Evolutionary conservation across 2,797 vertebrate species (phyloP).

Genomic region (Leuciscus waleckii): DNA sequence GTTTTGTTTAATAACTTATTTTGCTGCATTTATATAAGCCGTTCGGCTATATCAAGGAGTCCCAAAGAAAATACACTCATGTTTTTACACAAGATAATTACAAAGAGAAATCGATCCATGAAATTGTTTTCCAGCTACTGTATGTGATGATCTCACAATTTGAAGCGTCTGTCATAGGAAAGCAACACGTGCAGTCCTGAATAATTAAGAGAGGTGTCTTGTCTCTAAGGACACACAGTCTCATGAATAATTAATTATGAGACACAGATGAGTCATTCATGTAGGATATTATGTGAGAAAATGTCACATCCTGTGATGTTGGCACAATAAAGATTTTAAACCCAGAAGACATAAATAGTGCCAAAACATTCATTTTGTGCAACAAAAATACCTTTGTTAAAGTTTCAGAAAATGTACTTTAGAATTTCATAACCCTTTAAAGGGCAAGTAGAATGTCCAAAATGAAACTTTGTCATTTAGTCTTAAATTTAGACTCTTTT

Average conservation of each 20-base stretch:
- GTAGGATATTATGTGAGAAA: background rate
- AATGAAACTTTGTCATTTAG: background rate
- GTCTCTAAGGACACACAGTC: background rate
- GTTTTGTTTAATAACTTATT: background rate
- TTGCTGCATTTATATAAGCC: background rate
- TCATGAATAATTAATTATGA: background rate
- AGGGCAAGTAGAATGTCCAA: background rate
- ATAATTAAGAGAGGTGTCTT: background rate
- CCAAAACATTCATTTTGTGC: background rate
- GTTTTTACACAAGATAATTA: background rate
- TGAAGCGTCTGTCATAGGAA: background rate
- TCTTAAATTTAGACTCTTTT: no score
- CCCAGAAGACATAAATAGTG: background rate
- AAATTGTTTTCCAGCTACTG: background rate
- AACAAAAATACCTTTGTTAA: background rate
- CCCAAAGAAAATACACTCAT: background rate
- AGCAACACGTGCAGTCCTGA: background rate
- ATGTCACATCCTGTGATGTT: background rate
- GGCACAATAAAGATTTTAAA: background rate
- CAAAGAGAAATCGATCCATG: background rate
- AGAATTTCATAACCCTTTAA: background rate
- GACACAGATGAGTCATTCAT: background rate
- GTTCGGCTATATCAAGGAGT: background rate
- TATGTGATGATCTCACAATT: background rate
- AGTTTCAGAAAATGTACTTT: background rate